Percentiles rank a stretch among this genome's conserved stretches.
Evolutionary conservation across 2,888 invertebrate species (phyloP).

Genomic region (Lasiommata megera): DNA sequence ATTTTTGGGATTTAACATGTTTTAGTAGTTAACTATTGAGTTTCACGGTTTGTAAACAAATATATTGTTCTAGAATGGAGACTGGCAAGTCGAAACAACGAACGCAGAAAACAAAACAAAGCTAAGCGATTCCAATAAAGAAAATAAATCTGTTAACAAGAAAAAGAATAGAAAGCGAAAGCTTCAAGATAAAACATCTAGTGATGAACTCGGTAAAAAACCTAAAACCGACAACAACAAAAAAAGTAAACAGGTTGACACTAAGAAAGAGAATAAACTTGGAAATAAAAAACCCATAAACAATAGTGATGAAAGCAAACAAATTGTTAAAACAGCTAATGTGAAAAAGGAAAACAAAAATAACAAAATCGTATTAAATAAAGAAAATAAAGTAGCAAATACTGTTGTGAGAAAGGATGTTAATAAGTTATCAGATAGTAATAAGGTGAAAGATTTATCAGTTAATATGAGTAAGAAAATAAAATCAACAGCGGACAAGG

Average conservation of each 20-base stretch:
- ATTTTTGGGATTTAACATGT: too few relatives aligned
- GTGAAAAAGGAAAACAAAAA: constrained; percentile 19
- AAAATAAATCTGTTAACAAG: constrained; percentile 42
- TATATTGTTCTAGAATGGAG: constrained; percentile 48
- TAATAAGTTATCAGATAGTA: constrained; percentile 29
- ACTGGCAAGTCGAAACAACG: constrained; percentile 55
- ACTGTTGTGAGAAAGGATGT: constrained; percentile 34
- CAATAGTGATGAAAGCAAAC: not conserved
- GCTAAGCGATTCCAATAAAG: constrained; percentile 47
- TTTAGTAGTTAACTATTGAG: too few relatives aligned
- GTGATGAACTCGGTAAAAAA: constrained; percentile 30
- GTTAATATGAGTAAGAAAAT: not conserved
- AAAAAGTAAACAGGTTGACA: not conserved
- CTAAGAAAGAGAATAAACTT: constrained; percentile 8
- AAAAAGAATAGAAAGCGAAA: constrained; percentile 39
- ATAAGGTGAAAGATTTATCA: not conserved
- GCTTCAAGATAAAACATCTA: constrained; percentile 28
- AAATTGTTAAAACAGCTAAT: not conserved
- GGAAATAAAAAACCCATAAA: not conserved
- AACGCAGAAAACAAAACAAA: constrained; percentile 37
- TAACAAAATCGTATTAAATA: constrained; percentile 11
- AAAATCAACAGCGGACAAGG: constrained; percentile 4
- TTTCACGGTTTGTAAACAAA: too few relatives aligned
- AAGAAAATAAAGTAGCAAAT: not conserved
- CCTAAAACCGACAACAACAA: constrained; percentile 27